These are phyloP conservation scores for Megamerina dolium DNA, from an alignment of 2,888 invertebrate genomes.

Conservation along the genomic window DNA sequence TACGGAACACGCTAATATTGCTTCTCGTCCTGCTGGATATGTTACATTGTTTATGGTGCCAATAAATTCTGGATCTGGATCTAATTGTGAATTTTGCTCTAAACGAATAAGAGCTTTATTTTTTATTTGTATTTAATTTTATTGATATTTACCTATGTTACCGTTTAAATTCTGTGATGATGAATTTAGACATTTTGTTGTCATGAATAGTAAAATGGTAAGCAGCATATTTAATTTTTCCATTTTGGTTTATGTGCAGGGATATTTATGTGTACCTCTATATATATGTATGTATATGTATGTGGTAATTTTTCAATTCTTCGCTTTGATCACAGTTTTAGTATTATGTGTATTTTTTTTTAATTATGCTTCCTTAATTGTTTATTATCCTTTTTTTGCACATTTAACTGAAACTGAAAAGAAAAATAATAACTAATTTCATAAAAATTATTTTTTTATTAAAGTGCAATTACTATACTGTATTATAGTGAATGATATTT, in stretches of 20 bases:
- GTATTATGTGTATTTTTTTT: not conserved
- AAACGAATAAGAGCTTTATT: constrained; percentile 5
- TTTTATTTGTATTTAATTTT: not conserved
- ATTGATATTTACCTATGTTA: constrained; percentile 24
- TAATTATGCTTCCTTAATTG: not conserved
- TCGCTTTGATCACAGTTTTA: not conserved
- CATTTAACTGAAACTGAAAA: not conserved
- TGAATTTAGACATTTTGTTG: constrained; percentile 36
- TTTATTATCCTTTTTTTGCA: too few species aligned
- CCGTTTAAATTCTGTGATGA: constrained; percentile 43
- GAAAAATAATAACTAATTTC: not conserved
- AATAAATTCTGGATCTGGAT: constrained; percentile 49
- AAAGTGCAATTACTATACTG: too few species aligned
- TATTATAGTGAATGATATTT: too few species aligned
- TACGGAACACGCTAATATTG: constrained; percentile 47
- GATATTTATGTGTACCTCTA: too few species aligned
- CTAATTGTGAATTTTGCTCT: constrained; percentile 43
- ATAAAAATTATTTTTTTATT: too few species aligned
- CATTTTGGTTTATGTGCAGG: constrained; percentile 25
- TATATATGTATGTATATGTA: too few species aligned
- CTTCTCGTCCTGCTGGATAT: constrained; percentile 49
- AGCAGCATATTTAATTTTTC: constrained; percentile 30
- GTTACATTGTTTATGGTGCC: constrained; percentile 49
- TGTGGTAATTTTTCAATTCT: not conserved
- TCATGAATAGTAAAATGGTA: constrained; percentile 38